Percentiles rank a stretch among this genome's conserved stretches.
These are phyloP conservation scores for Erynnis tages DNA, from an alignment of 2,888 invertebrate species.

Conservation along the genomic window DNA sequence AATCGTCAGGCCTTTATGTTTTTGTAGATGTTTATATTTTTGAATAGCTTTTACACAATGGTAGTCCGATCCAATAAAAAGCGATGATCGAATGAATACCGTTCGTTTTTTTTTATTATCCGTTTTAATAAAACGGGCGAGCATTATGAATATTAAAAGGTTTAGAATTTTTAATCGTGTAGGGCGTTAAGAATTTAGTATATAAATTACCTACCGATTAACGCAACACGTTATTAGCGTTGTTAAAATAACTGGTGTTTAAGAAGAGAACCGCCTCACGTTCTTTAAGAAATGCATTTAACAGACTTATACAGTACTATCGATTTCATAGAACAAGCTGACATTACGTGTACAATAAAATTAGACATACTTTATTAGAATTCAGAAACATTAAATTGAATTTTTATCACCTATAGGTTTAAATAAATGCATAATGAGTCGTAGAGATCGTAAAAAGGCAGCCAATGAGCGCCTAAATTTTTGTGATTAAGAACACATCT, in stretches of 20 bases:
- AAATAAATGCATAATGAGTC: constrained; percentile 50
- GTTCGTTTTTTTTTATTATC: constrained; percentile 54
- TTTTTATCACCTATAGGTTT: constrained; percentile 59
- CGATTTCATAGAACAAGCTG: constrained; percentile 50
- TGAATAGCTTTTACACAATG: constrained; percentile 52
- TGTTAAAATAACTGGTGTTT: constrained; percentile 29
- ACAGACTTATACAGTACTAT: constrained; percentile 46
- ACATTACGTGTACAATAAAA: constrained; percentile 45
- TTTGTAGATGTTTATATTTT: constrained; percentile 51
- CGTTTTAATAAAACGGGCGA: constrained; percentile 35
- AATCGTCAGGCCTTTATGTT: constrained; percentile 30
- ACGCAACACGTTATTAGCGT: constrained; percentile 62
- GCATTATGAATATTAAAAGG: constrained; percentile 53
- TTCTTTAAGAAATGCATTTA: constrained; percentile 30
- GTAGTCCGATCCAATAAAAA: constrained; percentile 56
- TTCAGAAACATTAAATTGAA: constrained; percentile 53
- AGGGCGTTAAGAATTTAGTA: constrained; percentile 63
- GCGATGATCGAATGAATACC: constrained; percentile 63
- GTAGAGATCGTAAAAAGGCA: constrained; percentile 46
- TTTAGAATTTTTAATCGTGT: constrained; percentile 57
- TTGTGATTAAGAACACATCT: constrained; percentile 54
- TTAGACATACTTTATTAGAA: constrained; percentile 52
- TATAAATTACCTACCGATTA: constrained; percentile 73
- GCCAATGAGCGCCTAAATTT: constrained; percentile 44
- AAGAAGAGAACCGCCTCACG: constrained; percentile 24